Evolutionary conservation across 1,140 invertebrate genomes (phyloP).

Genomic region (Trichonephila inaurata): DNA sequence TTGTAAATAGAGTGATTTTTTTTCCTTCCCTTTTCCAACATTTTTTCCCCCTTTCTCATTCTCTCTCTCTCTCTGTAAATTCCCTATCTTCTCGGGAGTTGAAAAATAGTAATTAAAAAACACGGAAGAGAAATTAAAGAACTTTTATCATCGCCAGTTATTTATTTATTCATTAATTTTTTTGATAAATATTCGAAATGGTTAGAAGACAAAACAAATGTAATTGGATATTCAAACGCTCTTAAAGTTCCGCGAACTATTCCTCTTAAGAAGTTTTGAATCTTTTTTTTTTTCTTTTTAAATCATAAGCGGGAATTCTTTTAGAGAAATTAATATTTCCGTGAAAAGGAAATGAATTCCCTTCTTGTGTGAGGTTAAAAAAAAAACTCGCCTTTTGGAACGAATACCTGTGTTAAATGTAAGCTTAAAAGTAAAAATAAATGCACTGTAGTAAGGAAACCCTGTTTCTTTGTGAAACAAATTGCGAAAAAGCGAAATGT

Average conservation of each 20-base stretch:
- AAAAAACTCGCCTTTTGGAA: too few relatives aligned
- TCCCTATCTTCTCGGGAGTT: background rate
- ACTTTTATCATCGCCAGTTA: slow-evolving; percentile 50
- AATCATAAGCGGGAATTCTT: too few relatives aligned
- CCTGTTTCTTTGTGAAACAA: too few relatives aligned
- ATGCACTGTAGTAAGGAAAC: too few relatives aligned
- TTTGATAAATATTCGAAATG: slow-evolving; percentile 26
- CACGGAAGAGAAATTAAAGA: slow-evolving; percentile 43
- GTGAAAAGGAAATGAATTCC: too few relatives aligned
- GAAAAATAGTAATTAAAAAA: slow-evolving; percentile 70
- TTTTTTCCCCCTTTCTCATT: too few relatives aligned
- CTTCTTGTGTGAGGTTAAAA: too few relatives aligned
- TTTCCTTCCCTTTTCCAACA: background rate
- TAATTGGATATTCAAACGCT: slow-evolving; percentile 22
- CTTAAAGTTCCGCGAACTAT: background rate
- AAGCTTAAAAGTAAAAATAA: too few relatives aligned
- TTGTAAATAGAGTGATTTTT: slow-evolving; percentile 42
- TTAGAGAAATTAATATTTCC: too few relatives aligned
- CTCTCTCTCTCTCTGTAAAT: background rate
- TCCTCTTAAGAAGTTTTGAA: slow-evolving; percentile 20
- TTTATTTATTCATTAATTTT: slow-evolving; percentile 40
- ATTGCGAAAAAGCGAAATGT: too few relatives aligned
- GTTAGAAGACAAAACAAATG: slow-evolving; percentile 53
- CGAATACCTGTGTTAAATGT: too few relatives aligned
- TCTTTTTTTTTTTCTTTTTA: too few relatives aligned